A percentile compares a stretch with the other conserved stretches of the same genome.
Conservation (phyloP, 2,797 vertebrate species). For the Arnoldichthys spilopterus region DNA sequence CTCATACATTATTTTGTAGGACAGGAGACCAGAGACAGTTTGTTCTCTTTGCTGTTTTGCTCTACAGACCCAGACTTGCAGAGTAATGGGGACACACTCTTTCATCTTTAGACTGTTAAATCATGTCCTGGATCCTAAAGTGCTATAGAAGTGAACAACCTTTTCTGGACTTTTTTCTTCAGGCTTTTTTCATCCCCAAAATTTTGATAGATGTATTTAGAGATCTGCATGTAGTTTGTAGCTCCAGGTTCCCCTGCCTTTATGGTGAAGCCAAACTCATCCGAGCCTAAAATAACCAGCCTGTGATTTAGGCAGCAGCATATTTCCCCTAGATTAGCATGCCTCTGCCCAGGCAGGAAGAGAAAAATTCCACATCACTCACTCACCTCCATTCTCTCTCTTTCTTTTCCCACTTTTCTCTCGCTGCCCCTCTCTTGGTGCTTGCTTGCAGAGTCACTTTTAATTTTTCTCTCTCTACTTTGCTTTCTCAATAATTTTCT, state of each 20-base stretch:
- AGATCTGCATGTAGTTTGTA: background rate
- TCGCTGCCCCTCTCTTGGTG: background rate
- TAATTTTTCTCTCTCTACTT: background rate
- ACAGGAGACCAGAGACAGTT: conserved; percentile 10
- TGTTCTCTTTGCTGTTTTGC: conserved; percentile 17
- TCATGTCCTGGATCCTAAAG: background rate
- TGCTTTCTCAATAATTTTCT: background rate
- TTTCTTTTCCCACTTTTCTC: conserved; percentile 21
- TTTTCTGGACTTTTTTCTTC: conserved; percentile 34
- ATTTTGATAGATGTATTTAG: conserved; percentile 22
- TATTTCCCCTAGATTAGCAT: conserved; percentile 59
- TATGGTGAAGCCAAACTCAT: conserved; percentile 47
- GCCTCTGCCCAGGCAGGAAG: conserved; percentile 36
- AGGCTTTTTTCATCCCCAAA: background rate
- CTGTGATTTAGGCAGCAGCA: conserved; percentile 61
- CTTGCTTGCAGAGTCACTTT: background rate
- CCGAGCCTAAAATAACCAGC: conserved; percentile 62
- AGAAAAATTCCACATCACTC: conserved; percentile 40
- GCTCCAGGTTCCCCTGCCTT: conserved; percentile 40
- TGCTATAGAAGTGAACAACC: conserved; percentile 11
- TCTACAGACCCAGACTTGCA: conserved; percentile 1
- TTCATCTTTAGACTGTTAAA: conserved; percentile 1
- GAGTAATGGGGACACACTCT: conserved; percentile 6
- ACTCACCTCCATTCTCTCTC: conserved; percentile 5
- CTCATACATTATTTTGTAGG: conserved; percentile 44